Evolutionary conservation across 30 jellyfish, hydroid and myxozoan species (phyloP).

Genomic region (Rhopilema esculentum): DNA sequence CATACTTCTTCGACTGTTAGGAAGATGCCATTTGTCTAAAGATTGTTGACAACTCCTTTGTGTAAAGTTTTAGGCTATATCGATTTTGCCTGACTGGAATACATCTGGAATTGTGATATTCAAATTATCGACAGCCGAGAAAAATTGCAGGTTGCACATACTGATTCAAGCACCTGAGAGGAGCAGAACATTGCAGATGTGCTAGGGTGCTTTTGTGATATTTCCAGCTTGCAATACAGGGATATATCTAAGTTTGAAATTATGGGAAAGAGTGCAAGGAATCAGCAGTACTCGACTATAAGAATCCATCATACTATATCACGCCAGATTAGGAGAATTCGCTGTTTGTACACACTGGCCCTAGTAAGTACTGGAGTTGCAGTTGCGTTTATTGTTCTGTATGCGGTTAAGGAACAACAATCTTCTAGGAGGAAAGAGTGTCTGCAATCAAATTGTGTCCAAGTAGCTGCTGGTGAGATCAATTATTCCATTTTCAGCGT

Average conservation of each 20-base stretch:
- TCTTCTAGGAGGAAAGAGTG: neutral
- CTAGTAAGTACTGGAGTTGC: conserved; percentile 17
- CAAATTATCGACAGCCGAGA: neutral
- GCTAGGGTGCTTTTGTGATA: neutral
- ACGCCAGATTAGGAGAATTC: conserved; percentile 8
- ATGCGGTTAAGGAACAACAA: neutral
- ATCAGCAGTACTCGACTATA: conserved; percentile 45
- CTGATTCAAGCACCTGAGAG: neutral
- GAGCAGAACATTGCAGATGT: neutral
- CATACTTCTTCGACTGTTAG: neutral
- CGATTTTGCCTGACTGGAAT: too few relatives aligned
- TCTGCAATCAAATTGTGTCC: conserved; percentile 5
- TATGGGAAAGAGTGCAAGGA: conserved; percentile 19
- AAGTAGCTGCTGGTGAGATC: conserved; percentile 23
- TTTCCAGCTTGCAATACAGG: neutral
- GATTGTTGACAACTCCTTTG: neutral
- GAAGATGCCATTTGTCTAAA: neutral
- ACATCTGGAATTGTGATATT: too few relatives aligned
- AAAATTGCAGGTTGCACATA: neutral
- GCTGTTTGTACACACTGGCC: conserved; percentile 23
- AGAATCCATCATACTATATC: conserved; percentile 19
- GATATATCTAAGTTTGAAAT: neutral
- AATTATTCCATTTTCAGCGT: neutral
- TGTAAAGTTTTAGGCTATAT: neutral
- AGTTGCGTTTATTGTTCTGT: conserved; percentile 14